phyloP scores from a whole-genome alignment of 2,888 invertebrate species.

The Agriotes lineatus region DNA sequence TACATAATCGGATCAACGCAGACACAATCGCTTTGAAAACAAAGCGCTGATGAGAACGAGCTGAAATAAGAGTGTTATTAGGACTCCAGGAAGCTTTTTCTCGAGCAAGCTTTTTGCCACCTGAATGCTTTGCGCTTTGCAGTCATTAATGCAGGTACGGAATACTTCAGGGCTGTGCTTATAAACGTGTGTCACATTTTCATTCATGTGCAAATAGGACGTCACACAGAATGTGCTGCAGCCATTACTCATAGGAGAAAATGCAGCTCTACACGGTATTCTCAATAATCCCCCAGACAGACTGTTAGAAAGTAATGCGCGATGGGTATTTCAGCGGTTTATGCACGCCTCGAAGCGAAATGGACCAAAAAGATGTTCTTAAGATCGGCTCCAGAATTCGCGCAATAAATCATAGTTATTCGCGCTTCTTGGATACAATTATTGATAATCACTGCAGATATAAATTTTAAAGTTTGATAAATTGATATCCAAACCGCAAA shows the following conservation, averaged over 20 bases:
- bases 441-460: background rate
- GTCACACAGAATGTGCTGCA: conserved; percentile 15
- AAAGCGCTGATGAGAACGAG: conserved; percentile 47
- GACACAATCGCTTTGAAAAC: conserved; percentile 49
- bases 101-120: background rate
- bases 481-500: too few relatives aligned
- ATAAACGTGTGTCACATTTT: conserved; percentile 14
- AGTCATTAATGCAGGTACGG: conserved; percentile 9
- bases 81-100: conserved; percentile 8
- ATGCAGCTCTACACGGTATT: conserved; percentile 8
- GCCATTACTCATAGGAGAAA: conserved; percentile 19
- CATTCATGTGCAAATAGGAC: conserved; percentile 24
- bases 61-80: conserved; percentile 15
- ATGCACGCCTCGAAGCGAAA: background rate
- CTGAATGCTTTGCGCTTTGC: conserved; percentile 4
- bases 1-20: conserved; percentile 48
- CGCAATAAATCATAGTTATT: background rate
- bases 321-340: background rate
- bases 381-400: too few relatives aligned
- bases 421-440: background rate
- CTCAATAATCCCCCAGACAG: conserved; percentile 4
- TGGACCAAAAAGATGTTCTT: background rate
- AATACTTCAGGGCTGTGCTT: conserved; percentile 6
- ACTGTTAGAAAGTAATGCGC: background rate
- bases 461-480: background rate